Conservation (phyloP, 2,113 vertebrate genomes). For the Dolichallabes microphthalmus region DNA sequence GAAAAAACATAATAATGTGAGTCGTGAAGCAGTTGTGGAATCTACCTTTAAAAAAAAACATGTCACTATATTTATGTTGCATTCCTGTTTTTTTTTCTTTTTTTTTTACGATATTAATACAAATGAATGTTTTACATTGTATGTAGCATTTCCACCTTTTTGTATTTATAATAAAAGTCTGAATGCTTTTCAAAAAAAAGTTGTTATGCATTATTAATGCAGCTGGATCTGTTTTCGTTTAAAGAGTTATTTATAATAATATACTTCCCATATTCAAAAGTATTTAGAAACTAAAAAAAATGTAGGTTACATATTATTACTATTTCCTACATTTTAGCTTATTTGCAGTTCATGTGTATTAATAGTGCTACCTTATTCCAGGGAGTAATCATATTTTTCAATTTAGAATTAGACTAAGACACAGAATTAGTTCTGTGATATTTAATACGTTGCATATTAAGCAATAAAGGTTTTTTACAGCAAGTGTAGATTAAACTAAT, state of each 20-base stretch:
- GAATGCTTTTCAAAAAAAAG: conserved; percentile 65
- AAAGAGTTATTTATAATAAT: not conserved
- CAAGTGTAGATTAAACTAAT: conserved; percentile 13
- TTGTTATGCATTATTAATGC: conserved; percentile 75
- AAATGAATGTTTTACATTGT: conserved; percentile 64
- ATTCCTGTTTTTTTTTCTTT: conserved; percentile 41
- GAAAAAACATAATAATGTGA: not conserved
- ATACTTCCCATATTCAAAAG: not conserved
- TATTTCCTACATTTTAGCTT: not conserved
- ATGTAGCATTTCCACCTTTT: conserved; percentile 63
- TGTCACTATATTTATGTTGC: conserved; percentile 29
- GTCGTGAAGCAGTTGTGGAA: conserved; percentile 9
- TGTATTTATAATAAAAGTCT: conserved; percentile 80
- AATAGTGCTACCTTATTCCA: not conserved
- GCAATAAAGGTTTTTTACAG: not conserved
- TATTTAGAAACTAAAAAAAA: not conserved
- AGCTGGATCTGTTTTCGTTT: conserved; percentile 58
- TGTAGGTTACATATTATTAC: not conserved
- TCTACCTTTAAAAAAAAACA: conserved; percentile 28
- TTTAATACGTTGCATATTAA: not conserved
- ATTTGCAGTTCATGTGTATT: not conserved
- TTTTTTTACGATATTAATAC: conserved; percentile 52
- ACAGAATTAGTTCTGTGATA: not conserved
- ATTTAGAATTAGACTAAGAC: not conserved
- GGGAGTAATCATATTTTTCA: not conserved